Conservation (phyloP, 1,140 invertebrate species). For the Mercenaria mercenaria region DNA sequence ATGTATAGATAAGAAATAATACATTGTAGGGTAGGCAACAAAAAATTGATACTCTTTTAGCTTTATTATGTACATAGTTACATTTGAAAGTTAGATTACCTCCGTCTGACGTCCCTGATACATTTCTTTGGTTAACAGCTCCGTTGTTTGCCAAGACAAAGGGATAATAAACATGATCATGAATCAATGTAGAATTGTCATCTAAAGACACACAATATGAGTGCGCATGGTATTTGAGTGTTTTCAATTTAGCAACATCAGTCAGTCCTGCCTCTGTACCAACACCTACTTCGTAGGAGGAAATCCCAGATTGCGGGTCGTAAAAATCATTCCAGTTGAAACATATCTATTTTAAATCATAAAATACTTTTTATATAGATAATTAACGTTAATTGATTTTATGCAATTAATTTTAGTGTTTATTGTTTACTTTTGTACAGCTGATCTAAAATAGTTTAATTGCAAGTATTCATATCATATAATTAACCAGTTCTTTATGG, state of each 20-base stretch:
- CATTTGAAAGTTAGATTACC: too few relatives aligned
- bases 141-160: conserved; percentile 53
- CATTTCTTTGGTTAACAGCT: conserved; percentile 35
- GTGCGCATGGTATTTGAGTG: background rate
- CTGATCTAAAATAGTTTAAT: too few relatives aligned
- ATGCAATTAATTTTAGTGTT: too few relatives aligned
- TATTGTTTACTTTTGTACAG: too few relatives aligned
- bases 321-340: conserved; percentile 71
- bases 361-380: background rate
- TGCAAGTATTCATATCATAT: too few relatives aligned
- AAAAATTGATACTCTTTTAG: too few relatives aligned
- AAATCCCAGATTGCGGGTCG: conserved; percentile 71
- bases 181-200: background rate
- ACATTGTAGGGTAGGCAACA: too few relatives aligned
- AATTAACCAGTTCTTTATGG: too few relatives aligned
- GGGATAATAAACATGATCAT: conserved; percentile 41
- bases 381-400: too few relatives aligned
- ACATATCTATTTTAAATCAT: conserved; percentile 58
- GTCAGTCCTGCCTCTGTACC: conserved; percentile 14
- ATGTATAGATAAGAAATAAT: too few relatives aligned
- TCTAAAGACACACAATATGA: background rate
- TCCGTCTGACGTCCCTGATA: conserved; percentile 47
- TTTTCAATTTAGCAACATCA: background rate
- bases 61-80: too few relatives aligned
- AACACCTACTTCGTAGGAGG: conserved; percentile 54